A percentile compares a stretch with the other conserved stretches of the same genome.
Conservation (phyloP, 2,797 vertebrate species). For the Alfaro cultratus region DNA sequence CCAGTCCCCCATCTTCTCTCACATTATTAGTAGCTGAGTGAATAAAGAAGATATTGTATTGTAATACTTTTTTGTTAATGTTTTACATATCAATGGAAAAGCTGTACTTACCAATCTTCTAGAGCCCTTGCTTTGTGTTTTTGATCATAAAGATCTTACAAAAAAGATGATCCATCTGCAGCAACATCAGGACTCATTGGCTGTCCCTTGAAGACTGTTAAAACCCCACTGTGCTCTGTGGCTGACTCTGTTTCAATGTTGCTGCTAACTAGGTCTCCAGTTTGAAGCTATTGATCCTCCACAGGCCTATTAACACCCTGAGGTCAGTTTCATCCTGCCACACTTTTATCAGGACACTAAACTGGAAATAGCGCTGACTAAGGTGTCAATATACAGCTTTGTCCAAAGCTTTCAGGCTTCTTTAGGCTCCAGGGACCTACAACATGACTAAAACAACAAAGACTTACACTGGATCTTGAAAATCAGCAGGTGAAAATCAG, state of each 20-base stretch:
- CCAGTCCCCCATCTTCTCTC: constrained; percentile 94
- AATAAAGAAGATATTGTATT: constrained; percentile 2
- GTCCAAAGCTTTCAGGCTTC: constrained; percentile 24
- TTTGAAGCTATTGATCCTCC: constrained; percentile 79
- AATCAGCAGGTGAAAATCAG: too few species aligned
- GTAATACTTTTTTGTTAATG: not conserved
- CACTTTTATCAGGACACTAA: constrained; percentile 77
- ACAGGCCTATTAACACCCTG: constrained; percentile 71
- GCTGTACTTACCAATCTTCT: constrained; percentile 61
- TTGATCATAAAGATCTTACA: constrained; percentile 15
- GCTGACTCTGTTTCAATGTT: constrained; percentile 54
- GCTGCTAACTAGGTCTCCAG: constrained; percentile 68
- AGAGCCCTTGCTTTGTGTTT: constrained; percentile 24
- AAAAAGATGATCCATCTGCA: constrained; percentile 12
- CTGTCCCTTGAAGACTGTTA: constrained; percentile 24
- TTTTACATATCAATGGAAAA: not conserved
- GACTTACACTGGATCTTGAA: not conserved
- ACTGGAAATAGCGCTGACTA: constrained; percentile 60
- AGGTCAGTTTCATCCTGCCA: constrained; percentile 78
- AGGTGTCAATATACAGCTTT: constrained; percentile 49
- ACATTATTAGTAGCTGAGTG: constrained; percentile 74
- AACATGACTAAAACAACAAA: not conserved
- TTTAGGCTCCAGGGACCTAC: constrained; percentile 4
- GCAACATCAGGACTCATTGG: constrained; percentile 18
- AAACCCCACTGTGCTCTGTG: constrained; percentile 22